These are phyloP conservation scores for Azorinus chamasolen DNA, from an alignment of 2,888 invertebrate species.

Conservation along the genomic window DNA sequence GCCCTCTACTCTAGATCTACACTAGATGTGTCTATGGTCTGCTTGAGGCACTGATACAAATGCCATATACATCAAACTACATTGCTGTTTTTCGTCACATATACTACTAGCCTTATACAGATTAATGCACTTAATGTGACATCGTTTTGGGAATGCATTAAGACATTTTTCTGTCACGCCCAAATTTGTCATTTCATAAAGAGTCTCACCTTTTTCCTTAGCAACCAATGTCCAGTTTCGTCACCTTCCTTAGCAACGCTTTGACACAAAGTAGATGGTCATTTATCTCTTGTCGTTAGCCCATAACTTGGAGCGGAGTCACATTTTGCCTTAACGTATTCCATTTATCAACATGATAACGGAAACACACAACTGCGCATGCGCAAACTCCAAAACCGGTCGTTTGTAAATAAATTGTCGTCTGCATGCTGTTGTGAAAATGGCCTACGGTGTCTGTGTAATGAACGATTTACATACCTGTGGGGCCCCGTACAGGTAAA, in stretches of 20 bases:
- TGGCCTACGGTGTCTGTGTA: constrained; percentile 7
- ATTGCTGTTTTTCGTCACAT: too few species aligned
- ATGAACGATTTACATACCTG: constrained; percentile 6
- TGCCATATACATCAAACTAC: too few species aligned
- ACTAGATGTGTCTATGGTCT: too few species aligned
- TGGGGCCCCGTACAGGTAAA: constrained; percentile 5
- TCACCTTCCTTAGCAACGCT: constrained; percentile 48
- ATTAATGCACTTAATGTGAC: too few species aligned
- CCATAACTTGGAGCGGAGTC: constrained; percentile 41
- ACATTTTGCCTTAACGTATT: constrained; percentile 6
- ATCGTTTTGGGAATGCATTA: too few species aligned
- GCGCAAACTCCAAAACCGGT: constrained; percentile 23
- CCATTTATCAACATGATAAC: constrained; percentile 10
- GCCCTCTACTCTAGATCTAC: too few species aligned
- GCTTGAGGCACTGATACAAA: too few species aligned
- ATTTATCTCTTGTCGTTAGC: constrained; percentile 39
- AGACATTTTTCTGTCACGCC: neutral
- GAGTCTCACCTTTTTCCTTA: constrained; percentile 25
- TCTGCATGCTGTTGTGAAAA: constrained; percentile 33
- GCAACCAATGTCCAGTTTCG: constrained; percentile 43
- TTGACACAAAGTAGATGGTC: constrained; percentile 17
- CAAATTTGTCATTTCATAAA: constrained; percentile 6
- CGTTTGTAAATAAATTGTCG: constrained; percentile 33
- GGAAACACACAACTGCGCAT: constrained; percentile 43
- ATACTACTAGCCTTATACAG: too few species aligned